Evolutionary conservation across 2,888 invertebrate species (phyloP).

Genomic region (Hoplodrina blanda): DNA sequence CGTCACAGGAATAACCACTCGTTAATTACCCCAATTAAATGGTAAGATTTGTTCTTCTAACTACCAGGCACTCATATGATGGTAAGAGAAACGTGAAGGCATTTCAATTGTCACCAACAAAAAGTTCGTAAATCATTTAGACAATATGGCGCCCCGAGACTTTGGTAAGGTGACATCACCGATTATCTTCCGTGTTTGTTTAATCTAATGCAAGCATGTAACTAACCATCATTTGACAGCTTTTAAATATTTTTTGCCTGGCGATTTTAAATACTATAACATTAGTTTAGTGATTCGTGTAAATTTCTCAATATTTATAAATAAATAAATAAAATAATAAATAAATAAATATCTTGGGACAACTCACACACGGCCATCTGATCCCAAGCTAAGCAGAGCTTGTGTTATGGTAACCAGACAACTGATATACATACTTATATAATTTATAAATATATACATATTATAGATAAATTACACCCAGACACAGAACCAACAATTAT

Average conservation of each 20-base stretch:
- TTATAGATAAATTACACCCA: too few relatives aligned
- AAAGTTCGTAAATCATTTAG: slow-evolving; percentile 78
- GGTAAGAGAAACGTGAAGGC: slow-evolving; percentile 56
- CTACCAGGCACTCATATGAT: slow-evolving; percentile 67
- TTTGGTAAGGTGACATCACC: slow-evolving; percentile 65
- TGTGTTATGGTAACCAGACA: too few relatives aligned
- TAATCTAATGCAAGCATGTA: background rate
- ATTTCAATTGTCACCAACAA: slow-evolving; percentile 58
- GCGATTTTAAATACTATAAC: background rate
- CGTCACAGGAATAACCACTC: too few relatives aligned
- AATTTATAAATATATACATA: too few relatives aligned
- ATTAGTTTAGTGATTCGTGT: background rate
- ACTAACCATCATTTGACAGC: slow-evolving; percentile 3
- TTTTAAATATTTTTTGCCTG: slow-evolving; percentile 1
- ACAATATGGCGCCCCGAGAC: slow-evolving; percentile 84
- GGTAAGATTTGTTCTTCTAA: slow-evolving; percentile 40
- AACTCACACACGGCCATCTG: too few relatives aligned
- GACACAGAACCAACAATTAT: too few relatives aligned
- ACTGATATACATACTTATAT: too few relatives aligned
- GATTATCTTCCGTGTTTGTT: slow-evolving; percentile 26
- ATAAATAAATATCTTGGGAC: too few relatives aligned
- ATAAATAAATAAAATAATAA: too few relatives aligned
- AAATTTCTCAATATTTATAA: background rate
- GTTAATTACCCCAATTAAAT: slow-evolving; percentile 30
- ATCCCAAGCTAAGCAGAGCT: too few relatives aligned